Percentiles rank a stretch among this genome's conserved stretches.
phyloP scores from a whole-genome alignment of 2,888 invertebrate genomes.

The Ashinkailepas kermadecensis region DNA sequence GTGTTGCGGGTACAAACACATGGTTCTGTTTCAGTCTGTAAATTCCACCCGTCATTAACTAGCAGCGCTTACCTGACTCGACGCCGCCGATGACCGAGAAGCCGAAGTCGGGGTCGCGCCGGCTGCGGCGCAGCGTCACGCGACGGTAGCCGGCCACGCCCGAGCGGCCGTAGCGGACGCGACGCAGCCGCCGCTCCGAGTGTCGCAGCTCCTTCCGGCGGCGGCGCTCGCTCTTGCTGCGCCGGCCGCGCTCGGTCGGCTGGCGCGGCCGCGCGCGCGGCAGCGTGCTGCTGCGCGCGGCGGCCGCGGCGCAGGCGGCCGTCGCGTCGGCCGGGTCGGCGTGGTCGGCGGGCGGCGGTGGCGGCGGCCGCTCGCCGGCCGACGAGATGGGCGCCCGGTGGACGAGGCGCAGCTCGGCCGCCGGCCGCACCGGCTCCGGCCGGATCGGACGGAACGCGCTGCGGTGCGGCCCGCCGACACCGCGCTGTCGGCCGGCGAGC shows the following conservation, averaged over 20 bases:
- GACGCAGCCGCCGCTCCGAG: slow-evolving; percentile 8
- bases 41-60: too few relatives aligned
- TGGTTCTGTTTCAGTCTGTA: too few relatives aligned
- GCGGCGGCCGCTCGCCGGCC: background rate
- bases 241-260: background rate
- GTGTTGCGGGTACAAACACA: too few relatives aligned
- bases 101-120: slow-evolving; percentile 31
- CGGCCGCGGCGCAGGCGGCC: background rate
- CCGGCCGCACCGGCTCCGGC: slow-evolving; percentile 2
- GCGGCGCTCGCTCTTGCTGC: slow-evolving; percentile 21
- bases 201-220: slow-evolving; percentile 13
- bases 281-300: slow-evolving; percentile 11
- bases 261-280: slow-evolving; percentile 18
- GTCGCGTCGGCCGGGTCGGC: background rate
- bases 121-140: background rate
- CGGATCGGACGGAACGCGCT: slow-evolving; percentile 12
- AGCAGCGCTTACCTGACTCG: slow-evolving; percentile 30
- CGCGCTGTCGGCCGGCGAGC: too few relatives aligned
- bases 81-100: slow-evolving; percentile 33
- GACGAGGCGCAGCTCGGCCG: background rate
- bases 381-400: slow-evolving; percentile 5
- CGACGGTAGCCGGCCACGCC: slow-evolving; percentile 14
- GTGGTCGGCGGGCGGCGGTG: slow-evolving; percentile 11
- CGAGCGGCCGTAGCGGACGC: background rate
- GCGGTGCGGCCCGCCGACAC: background rate